These are phyloP conservation scores for Timema podura DNA, from an alignment of 2,888 invertebrate species.

Conservation along the genomic window DNA sequence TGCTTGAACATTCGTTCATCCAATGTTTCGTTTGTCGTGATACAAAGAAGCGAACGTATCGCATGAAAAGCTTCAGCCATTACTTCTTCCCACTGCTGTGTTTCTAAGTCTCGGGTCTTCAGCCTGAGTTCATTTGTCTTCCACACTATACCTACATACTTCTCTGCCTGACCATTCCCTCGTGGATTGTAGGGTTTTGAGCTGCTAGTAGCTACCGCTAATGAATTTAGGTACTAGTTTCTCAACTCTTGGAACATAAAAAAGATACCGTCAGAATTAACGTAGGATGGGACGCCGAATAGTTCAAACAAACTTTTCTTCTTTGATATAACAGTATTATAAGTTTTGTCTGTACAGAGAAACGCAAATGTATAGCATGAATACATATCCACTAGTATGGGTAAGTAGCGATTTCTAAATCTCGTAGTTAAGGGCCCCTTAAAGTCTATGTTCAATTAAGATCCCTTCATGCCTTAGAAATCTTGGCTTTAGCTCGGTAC, in stretches of 20 bases:
- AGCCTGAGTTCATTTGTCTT: slow-evolving; percentile 14
- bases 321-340: background rate
- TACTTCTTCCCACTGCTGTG: slow-evolving; percentile 14
- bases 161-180: slow-evolving; percentile 18
- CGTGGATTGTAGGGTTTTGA: slow-evolving; percentile 10
- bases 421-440: slow-evolving; percentile 4
- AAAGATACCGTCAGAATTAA: background rate
- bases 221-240: background rate
- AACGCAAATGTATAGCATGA: background rate
- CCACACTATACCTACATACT: slow-evolving; percentile 11
- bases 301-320: background rate
- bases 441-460: background rate
- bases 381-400: background rate
- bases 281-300: background rate
- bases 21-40: slow-evolving; percentile 20
- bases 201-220: background rate
- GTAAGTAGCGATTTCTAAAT: slow-evolving; percentile 1
- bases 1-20: slow-evolving; percentile 28
- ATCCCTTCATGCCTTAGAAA: background rate
- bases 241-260: background rate
- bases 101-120: background rate
- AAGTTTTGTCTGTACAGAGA: background rate
- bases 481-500: background rate
- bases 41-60: slow-evolving; percentile 20
- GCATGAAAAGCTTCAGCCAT: slow-evolving; percentile 15